Evolutionary conservation across 2,797 vertebrate genomes (phyloP).

Genomic region (Acipenser transmontanus): DNA sequence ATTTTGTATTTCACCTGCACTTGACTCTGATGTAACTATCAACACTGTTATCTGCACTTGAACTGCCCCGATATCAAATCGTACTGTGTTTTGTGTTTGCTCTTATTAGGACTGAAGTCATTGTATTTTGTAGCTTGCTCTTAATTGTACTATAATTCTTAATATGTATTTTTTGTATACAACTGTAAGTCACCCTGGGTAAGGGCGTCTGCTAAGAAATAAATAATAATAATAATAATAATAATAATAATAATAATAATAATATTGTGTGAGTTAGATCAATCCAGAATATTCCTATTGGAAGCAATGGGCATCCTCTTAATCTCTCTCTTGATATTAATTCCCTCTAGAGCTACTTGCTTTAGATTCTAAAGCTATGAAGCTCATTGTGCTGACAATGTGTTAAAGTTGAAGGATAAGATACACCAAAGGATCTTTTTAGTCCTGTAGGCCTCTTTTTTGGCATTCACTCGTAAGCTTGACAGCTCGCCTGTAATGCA

Average conservation of each 20-base stretch:
- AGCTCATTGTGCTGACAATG: constrained; percentile 10
- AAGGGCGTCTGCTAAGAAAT: too few species aligned
- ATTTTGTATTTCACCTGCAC: too few species aligned
- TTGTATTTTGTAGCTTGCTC: too few species aligned
- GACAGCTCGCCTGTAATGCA: constrained; percentile 9
- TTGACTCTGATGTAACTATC: too few species aligned
- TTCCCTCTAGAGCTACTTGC: constrained; percentile 1
- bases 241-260: too few species aligned
- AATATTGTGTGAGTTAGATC: neutral
- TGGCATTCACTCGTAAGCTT: neutral
- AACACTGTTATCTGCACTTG: too few species aligned
- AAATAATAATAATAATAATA: too few species aligned
- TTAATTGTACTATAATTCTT: neutral
- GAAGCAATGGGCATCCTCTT: neutral
- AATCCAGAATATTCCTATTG: neutral
- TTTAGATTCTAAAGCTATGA: constrained; percentile 5
- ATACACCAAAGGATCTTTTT: constrained; percentile 1
- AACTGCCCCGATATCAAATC: too few species aligned
- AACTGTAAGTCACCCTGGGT: too few species aligned
- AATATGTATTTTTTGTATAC: too few species aligned
- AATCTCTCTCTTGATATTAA: constrained; percentile 4
- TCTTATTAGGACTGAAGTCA: too few species aligned
- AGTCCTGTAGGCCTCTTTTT: constrained; percentile 9
- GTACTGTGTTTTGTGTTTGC: too few species aligned
- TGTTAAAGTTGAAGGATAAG: constrained; percentile 8